These are phyloP conservation scores for Apamea epomidion DNA, from an alignment of 2,888 invertebrate species.

Conservation along the genomic window DNA sequence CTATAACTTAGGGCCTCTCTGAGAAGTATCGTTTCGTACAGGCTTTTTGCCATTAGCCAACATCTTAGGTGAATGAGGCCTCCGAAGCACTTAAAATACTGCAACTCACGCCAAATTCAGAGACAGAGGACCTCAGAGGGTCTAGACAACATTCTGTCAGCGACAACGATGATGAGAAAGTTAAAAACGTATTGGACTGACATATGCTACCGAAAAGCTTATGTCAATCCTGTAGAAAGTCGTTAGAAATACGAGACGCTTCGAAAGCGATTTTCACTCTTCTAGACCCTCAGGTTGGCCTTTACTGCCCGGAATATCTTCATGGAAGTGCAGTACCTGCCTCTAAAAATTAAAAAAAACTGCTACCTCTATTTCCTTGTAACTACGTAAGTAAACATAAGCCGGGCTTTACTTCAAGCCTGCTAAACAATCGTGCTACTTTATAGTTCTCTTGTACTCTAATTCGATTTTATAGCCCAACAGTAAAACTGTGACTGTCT, in stretches of 20 bases:
- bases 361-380: constrained; percentile 2
- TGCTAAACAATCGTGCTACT: constrained; percentile 57
- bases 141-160: neutral
- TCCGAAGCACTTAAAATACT: too few relatives aligned
- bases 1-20: neutral
- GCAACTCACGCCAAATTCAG: neutral
- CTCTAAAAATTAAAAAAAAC: neutral
- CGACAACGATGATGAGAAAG: neutral
- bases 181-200: neutral
- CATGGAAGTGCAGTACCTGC: neutral
- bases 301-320: neutral
- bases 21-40: too few relatives aligned
- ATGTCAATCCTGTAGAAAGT: too few relatives aligned
- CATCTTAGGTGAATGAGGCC: too few relatives aligned
- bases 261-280: too few relatives aligned
- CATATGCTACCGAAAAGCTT: too few relatives aligned
- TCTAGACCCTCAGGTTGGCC: too few relatives aligned
- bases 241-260: too few relatives aligned
- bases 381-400: constrained; percentile 20
- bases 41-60: too few relatives aligned
- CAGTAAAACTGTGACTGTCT: constrained; percentile 57
- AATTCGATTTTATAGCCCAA: constrained; percentile 67
- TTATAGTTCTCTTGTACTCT: constrained; percentile 65
- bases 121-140: neutral
- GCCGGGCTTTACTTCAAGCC: constrained; percentile 33